Conservation (phyloP, 2,113 vertebrate genomes). For the Leptobrachium leishanense region DNA sequence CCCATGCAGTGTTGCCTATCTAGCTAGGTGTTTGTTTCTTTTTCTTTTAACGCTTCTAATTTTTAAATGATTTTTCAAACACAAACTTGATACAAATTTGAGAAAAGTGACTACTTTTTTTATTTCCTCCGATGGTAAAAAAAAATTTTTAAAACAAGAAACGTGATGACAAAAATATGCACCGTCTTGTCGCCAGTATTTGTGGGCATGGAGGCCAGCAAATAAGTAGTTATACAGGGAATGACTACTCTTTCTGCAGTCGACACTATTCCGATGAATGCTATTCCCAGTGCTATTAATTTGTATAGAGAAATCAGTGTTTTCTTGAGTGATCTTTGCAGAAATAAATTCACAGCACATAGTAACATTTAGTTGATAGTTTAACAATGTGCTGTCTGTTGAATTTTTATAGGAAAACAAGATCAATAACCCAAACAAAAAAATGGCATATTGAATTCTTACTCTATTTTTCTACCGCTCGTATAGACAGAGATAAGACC, state of each 20-base stretch:
- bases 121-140: too few relatives aligned
- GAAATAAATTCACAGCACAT: constrained; percentile 55
- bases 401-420: constrained; percentile 64
- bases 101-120: too few relatives aligned
- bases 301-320: constrained; percentile 55
- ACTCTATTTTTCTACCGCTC: constrained; percentile 67
- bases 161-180: too few relatives aligned
- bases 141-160: too few relatives aligned
- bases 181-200: too few relatives aligned
- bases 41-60: too few relatives aligned
- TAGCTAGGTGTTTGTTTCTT: too few relatives aligned
- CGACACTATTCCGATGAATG: neutral
- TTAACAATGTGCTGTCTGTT: constrained; percentile 72
- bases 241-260: neutral
- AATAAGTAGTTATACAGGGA: too few relatives aligned
- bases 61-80: too few relatives aligned
- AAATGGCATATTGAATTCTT: constrained; percentile 83
- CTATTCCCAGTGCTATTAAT: constrained; percentile 53
- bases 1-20: too few relatives aligned
- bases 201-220: too few relatives aligned
- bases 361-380: constrained; percentile 80
- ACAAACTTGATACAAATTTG: too few relatives aligned
- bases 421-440: constrained; percentile 65
- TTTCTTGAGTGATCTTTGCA: constrained; percentile 57
- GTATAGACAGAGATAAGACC: constrained; percentile 73